A percentile compares a stretch with the other conserved stretches of the same genome.
These are phyloP conservation scores for Petrosia ficiformis DNA, from an alignment of 37 sponge, comb jelly and placozoan species.

Conservation along the genomic window DNA sequence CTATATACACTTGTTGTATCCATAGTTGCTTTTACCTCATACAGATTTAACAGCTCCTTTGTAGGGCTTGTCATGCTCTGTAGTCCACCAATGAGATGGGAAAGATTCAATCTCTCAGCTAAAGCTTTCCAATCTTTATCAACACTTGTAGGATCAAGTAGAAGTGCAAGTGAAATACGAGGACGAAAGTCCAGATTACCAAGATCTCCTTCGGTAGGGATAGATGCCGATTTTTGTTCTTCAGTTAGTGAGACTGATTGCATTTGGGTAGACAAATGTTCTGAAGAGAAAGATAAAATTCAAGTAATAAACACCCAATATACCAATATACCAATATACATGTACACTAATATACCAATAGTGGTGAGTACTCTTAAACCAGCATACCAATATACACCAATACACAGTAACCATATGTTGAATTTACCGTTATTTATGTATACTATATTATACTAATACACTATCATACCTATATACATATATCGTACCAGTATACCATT, in stretches of 20 bases:
- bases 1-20: too few species aligned
- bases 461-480: too few species aligned
- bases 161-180: conserved; percentile 52
- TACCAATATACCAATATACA: neutral
- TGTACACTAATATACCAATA: too few species aligned
- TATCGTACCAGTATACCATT: too few species aligned
- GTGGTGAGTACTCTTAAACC: too few species aligned
- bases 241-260: conserved; percentile 43
- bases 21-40: too few species aligned
- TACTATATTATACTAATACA: too few species aligned
- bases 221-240: conserved; percentile 6
- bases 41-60: conserved; percentile 54
- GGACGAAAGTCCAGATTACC: conserved; percentile 31
- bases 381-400: too few species aligned
- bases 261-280: conserved; percentile 29
- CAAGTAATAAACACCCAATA: neutral
- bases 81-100: conserved; percentile 32
- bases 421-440: too few species aligned
- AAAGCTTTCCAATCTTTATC: conserved; percentile 45
- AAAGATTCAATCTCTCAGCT: conserved; percentile 18
- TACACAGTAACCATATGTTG: too few species aligned
- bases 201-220: conserved; percentile 21
- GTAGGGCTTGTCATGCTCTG: conserved; percentile 59
- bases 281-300: conserved; percentile 9
- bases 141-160: conserved; percentile 44